Percentiles rank a stretch among this genome's conserved stretches.
These are phyloP conservation scores for Rhynchopsitta pachyrhyncha DNA, from an alignment of 2,113 vertebrate species.

Conservation along the genomic window DNA sequence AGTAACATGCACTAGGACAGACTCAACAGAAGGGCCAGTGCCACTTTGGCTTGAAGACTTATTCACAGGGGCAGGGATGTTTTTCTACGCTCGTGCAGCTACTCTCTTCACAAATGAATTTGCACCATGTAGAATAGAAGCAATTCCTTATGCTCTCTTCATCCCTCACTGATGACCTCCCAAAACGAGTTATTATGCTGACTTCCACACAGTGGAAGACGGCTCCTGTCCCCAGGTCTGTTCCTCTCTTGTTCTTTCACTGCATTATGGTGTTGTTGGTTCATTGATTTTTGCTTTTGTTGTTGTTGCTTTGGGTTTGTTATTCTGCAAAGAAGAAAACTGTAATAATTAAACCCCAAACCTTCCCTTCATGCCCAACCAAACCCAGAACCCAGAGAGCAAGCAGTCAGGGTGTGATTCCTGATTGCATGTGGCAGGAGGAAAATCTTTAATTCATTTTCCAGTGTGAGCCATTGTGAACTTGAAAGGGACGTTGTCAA, in stretches of 20 bases:
- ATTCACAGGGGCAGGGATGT: not conserved
- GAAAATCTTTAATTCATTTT: not conserved
- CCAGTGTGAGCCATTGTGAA: not conserved
- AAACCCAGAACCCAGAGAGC: not conserved
- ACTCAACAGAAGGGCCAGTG: not conserved
- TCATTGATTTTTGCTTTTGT: not conserved
- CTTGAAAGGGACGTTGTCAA: not conserved
- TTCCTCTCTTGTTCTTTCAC: not conserved
- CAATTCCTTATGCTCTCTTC: not conserved
- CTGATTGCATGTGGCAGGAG: slow-evolving; percentile 6
- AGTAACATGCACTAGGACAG: not conserved
- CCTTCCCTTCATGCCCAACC: not conserved
- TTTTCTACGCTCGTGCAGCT: not conserved
- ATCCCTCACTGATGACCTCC: not conserved
- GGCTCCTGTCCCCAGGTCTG: not conserved
- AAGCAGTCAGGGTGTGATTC: not conserved
- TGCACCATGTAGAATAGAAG: not conserved
- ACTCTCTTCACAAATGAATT: not conserved
- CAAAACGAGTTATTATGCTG: not conserved
- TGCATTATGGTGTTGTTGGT: not conserved
- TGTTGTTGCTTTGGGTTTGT: not conserved
- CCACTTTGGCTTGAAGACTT: not conserved
- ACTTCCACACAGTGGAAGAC: not conserved
- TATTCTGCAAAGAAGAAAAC: not conserved
- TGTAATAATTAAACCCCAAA: not conserved